phyloP scores from a whole-genome alignment of 1,140 invertebrate species.

The Nebria ingens region DNA sequence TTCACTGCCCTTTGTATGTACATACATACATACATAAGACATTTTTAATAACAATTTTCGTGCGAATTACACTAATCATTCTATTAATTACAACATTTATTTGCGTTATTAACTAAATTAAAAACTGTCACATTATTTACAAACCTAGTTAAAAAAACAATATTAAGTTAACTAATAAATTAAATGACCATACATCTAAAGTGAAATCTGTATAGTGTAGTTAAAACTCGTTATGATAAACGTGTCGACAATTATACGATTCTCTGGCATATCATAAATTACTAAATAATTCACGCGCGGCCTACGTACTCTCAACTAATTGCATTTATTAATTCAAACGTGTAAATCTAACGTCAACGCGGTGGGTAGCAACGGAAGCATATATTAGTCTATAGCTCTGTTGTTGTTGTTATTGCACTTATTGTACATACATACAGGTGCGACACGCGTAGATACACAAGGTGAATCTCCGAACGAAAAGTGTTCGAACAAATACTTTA shows the following conservation, averaged over 20 bases:
- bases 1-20: background rate
- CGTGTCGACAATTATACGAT: background rate
- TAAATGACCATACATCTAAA: no score
- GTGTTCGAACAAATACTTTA: background rate
- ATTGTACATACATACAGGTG: background rate
- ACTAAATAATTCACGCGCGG: constrained; percentile 1
- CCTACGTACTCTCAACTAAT: constrained; percentile 5
- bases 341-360: constrained; percentile 6
- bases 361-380: background rate
- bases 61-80: no score
- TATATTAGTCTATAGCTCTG: background rate
- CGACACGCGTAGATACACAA: no score
- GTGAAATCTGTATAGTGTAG: no score
- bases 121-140: no score
- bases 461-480: no score
- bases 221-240: background rate
- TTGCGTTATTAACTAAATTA: no score
- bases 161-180: no score
- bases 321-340: constrained; percentile 8
- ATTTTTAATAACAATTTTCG: no score
- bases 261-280: constrained; percentile 3
- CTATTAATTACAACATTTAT: no score
- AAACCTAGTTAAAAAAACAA: no score
- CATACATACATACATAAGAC: background rate
- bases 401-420: background rate